Conservation (phyloP, 2,888 invertebrate genomes). For the Rhorus exstirpatorius region DNA sequence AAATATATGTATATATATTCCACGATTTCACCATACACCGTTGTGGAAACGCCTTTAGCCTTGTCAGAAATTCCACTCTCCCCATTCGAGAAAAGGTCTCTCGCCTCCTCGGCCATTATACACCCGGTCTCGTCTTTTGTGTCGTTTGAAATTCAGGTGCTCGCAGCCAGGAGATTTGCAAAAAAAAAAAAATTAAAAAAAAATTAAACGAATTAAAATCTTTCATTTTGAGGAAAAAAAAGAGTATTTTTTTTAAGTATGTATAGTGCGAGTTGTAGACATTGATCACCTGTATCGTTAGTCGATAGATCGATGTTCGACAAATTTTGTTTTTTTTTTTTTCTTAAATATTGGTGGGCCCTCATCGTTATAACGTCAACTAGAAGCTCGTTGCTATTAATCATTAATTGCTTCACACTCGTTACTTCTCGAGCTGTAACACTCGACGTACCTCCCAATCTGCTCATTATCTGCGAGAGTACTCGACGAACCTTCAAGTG, state of each 20-base stretch:
- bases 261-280: not conserved
- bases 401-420: slow-evolving; percentile 61
- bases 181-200: too few relatives aligned
- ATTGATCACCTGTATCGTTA: not conserved
- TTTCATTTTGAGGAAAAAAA: not conserved
- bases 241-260: not conserved
- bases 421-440: slow-evolving; percentile 64
- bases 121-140: slow-evolving; percentile 57
- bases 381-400: slow-evolving; percentile 46
- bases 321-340: too few relatives aligned
- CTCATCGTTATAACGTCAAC: slow-evolving; percentile 12
- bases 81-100: slow-evolving; percentile 57
- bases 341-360: too few relatives aligned
- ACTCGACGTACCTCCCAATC: slow-evolving; percentile 36
- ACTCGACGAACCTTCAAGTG: slow-evolving; percentile 20
- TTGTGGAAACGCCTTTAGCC: slow-evolving; percentile 68
- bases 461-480: not conserved
- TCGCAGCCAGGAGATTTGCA: slow-evolving; percentile 33
- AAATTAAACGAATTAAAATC: too few relatives aligned
- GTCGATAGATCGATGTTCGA: too few relatives aligned
- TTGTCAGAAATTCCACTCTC: slow-evolving; percentile 68
- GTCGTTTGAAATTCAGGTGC: slow-evolving; percentile 52
- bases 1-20: too few relatives aligned
- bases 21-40: slow-evolving; percentile 20
- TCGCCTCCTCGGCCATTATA: slow-evolving; percentile 61